Evolutionary conservation across 2,797 vertebrate species (phyloP).

Genomic region (Acanthis flammea): DNA sequence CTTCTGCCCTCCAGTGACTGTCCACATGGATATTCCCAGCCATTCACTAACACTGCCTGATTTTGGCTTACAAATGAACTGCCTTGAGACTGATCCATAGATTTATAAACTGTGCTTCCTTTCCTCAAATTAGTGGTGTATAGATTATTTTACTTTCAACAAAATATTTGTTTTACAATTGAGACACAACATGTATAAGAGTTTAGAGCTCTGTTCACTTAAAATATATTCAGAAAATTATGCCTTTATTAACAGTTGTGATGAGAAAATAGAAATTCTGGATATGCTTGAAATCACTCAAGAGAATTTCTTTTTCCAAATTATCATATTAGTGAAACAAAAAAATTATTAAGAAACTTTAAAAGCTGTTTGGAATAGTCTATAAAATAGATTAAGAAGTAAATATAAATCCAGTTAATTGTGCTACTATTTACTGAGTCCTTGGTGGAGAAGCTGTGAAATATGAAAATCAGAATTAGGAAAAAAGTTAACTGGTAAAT

Average conservation of each 20-base stretch:
- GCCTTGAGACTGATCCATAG: not conserved
- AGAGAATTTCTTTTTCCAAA: not conserved
- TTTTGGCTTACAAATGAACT: constrained; percentile 37
- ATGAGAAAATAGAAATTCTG: not conserved
- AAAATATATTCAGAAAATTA: not conserved
- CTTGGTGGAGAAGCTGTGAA: not conserved
- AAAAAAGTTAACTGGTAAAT: constrained; percentile 39
- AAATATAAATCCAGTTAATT: constrained; percentile 16
- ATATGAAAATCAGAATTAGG: constrained; percentile 7
- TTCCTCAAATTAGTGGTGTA: not conserved
- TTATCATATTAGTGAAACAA: not conserved
- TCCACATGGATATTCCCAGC: constrained; percentile 51
- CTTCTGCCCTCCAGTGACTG: constrained; percentile 51
- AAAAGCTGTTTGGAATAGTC: constrained; percentile 50
- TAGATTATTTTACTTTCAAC: constrained; percentile 47
- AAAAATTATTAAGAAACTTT: not conserved
- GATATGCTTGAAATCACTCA: not conserved
- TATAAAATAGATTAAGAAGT: not conserved
- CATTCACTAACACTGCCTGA: constrained; percentile 14
- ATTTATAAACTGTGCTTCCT: constrained; percentile 24
- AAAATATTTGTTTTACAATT: not conserved
- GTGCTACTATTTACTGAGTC: not conserved
- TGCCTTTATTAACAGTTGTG: not conserved
- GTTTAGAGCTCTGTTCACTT: not conserved
- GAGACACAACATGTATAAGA: not conserved